phyloP scores from a whole-genome alignment of 2,113 vertebrate species.

The Cathartes aura region DNA sequence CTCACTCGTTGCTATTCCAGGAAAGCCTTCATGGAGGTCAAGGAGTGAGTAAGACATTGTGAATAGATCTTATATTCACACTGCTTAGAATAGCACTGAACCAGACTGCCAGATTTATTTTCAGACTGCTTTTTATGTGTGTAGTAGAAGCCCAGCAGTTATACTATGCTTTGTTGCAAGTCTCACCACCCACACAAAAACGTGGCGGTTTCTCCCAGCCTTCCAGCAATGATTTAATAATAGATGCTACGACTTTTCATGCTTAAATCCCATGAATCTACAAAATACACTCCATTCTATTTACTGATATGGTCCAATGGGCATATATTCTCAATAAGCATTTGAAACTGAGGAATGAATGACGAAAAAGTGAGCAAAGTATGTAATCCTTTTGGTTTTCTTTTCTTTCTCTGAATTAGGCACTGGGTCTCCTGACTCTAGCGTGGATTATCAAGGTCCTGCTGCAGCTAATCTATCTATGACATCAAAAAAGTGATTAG shows the following conservation, averaged over 20 bases:
- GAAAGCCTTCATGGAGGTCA: slow-evolving; percentile 55
- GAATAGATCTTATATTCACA: slow-evolving; percentile 19
- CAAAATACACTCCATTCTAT: slow-evolving; percentile 10
- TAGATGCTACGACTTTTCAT: slow-evolving; percentile 22
- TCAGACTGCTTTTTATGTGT: slow-evolving; percentile 42
- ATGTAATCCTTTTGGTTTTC: background rate
- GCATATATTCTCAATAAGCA: background rate
- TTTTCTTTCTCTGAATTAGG: background rate
- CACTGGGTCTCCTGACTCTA: background rate
- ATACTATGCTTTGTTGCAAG: slow-evolving; percentile 61
- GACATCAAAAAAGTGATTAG: slow-evolving; percentile 58
- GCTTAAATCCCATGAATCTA: slow-evolving; percentile 32
- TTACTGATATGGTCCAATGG: background rate
- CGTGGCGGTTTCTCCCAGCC: background rate
- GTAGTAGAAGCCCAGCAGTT: slow-evolving; percentile 45
- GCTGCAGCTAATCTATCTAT: slow-evolving; percentile 44
- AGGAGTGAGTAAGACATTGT: slow-evolving; percentile 39
- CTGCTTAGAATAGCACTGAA: slow-evolving; percentile 54
- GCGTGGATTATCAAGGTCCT: slow-evolving; percentile 5
- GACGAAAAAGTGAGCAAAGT: background rate
- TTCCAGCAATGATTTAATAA: slow-evolving; percentile 63
- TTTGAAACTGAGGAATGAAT: background rate
- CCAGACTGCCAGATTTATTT: slow-evolving; percentile 63
- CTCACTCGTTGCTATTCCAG: slow-evolving; percentile 44
- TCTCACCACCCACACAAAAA: slow-evolving; percentile 57